Evolutionary conservation across 2,797 vertebrate species (phyloP).

Genomic region (Acridotheres tristis): DNA sequence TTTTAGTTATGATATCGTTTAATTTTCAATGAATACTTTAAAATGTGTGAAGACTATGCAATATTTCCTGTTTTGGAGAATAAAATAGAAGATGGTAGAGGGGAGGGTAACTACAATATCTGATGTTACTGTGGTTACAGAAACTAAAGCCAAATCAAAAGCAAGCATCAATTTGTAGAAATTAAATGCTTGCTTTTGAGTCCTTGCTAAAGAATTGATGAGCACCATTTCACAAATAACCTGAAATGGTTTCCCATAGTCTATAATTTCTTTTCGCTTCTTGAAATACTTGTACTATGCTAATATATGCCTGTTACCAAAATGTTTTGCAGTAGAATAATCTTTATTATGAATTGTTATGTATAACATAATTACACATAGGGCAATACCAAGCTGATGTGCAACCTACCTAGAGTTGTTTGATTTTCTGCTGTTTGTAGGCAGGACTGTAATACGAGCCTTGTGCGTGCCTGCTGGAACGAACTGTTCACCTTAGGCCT

Average conservation of each 20-base stretch:
- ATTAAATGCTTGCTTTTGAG: background rate
- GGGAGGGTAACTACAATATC: background rate
- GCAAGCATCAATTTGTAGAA: background rate
- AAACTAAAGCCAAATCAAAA: background rate
- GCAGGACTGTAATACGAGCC: constrained; percentile 94
- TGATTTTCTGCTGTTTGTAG: constrained; percentile 70
- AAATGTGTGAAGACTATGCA: background rate
- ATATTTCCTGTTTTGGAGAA: background rate
- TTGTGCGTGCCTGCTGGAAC: constrained; percentile 97
- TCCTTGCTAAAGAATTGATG: background rate
- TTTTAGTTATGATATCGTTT: background rate
- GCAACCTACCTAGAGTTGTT: background rate
- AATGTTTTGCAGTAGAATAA: background rate
- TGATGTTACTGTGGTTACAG: background rate
- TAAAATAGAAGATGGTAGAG: background rate
- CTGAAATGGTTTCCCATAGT: background rate
- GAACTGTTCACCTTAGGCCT: constrained; percentile 96
- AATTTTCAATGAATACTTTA: background rate
- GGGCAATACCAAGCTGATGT: background rate
- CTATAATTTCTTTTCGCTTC: background rate
- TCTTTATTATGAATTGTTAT: background rate
- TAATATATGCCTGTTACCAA: background rate
- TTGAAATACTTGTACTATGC: background rate
- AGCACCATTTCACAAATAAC: background rate
- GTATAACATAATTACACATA: background rate